Percentiles rank a stretch among this genome's conserved stretches.
phyloP scores from a whole-genome alignment of 2,797 vertebrate genomes.

The Cacajao melanocephalus region DNA sequence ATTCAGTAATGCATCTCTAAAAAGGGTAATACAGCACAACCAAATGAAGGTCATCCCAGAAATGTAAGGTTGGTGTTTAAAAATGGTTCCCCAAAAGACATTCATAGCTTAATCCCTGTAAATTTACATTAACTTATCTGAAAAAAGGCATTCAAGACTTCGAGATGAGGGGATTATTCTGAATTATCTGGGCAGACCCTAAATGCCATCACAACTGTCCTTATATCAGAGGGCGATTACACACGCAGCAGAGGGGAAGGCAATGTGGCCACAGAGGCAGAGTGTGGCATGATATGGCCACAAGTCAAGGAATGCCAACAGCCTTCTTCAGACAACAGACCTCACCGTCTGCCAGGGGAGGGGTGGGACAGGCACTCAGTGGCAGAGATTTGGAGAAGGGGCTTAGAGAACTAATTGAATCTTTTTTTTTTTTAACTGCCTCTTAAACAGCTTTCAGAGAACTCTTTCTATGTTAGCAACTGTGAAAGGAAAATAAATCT shows the following conservation, averaged over 20 bases:
- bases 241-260: not conserved
- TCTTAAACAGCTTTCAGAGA: not conserved
- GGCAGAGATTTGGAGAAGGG: not conserved
- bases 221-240: not conserved
- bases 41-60: not conserved
- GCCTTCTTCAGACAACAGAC: not conserved
- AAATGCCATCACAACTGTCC: not conserved
- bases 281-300: not conserved
- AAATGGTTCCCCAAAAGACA: not conserved
- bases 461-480: not conserved
- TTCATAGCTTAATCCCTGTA: not conserved
- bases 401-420: not conserved
- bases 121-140: constrained; percentile 3
- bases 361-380: not conserved
- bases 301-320: not conserved
- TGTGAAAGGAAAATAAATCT: too few relatives aligned
- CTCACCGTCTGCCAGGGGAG: not conserved
- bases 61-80: not conserved
- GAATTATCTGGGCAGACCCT: not conserved
- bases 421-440: too few relatives aligned
- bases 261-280: not conserved
- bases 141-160: not conserved
- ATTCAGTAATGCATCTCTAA: not conserved
- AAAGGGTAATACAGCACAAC: not conserved
- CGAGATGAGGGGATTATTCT: not conserved